Evolutionary conservation across 2,888 invertebrate species (phyloP), one percentile per base, ranked within the genome.

Genomic region (Tetramorium bicarinatum): DNA sequence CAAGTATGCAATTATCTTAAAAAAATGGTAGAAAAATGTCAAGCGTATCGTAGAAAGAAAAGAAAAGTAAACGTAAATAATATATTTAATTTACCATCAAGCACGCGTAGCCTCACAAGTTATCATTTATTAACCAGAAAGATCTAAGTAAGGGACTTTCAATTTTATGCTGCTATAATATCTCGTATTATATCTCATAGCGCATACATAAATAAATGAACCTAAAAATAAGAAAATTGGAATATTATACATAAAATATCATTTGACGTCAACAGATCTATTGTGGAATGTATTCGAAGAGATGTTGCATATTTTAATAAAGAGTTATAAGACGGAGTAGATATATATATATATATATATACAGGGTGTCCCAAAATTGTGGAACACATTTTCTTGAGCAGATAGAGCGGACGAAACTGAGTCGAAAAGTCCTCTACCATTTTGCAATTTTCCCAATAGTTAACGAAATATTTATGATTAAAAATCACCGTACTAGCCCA

Each of bases 131-230:
- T 66, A 52, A 29, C 11, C 18, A 13, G 44, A 54, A 15, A n/a
- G 21, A 62, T 25, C 15, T 0, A 81, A 44, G 41, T 66, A 66
- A 67, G 54, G 1, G 1, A 0, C 21, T 25, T 64, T 54, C 6
- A 7, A 4, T 29, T 29, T 74, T 74, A 59, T 29, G 9, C 1
- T 2, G 25, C 3, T 47, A 15, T 49, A 18, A 44, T 44, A 59
- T 1, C 13, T 47, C 25, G 13, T 54, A 38, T 54, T 15, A 38
- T 9, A 52, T 38, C 4, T 34, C n/a, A 6, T 38, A 52, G 13
- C 18, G 4, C 2, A 69, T 52, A 13, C 44, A 21, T 29, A 72
- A n/a, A 18, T 75, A n/a, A n/a, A 74, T n/a, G 11, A 61, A 74
- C 13, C 44, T 74, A 47, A 61, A 59, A 74, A 61, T 59, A 44